Evolutionary conservation across 1,140 invertebrate species (phyloP).

Genomic region (Drosophila simulans): DNA sequence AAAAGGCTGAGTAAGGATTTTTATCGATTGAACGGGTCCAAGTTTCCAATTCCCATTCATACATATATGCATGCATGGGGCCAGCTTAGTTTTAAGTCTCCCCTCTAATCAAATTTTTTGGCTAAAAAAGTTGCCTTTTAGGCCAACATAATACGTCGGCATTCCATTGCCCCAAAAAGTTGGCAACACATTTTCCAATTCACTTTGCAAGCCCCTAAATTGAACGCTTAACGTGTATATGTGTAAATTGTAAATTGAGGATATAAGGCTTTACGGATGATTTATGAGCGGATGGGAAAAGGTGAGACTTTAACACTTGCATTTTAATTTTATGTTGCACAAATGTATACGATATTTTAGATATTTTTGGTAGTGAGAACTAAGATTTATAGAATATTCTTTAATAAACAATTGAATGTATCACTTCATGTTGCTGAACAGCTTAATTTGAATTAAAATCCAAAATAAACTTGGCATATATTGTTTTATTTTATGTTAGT

Average conservation of each 20-base stretch:
- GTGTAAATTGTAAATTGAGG: constrained; percentile 1
- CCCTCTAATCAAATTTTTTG: constrained; percentile 67
- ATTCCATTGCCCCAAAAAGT: constrained; percentile 32
- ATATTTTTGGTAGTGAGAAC: neutral
- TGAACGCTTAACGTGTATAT: constrained; percentile 20
- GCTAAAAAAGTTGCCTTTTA: constrained; percentile 41
- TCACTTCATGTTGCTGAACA: too few relatives aligned
- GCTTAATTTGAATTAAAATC: too few relatives aligned
- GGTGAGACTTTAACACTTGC: constrained; percentile 11
- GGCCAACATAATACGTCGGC: constrained; percentile 28
- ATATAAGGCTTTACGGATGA: constrained; percentile 17
- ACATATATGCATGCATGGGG: constrained; percentile 36
- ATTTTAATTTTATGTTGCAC: neutral
- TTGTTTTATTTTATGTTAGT: too few relatives aligned
- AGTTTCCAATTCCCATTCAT: constrained; percentile 43
- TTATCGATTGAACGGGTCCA: constrained; percentile 51
- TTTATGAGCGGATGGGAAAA: constrained; percentile 21
- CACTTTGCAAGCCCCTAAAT: constrained; percentile 42
- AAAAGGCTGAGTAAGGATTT: constrained; percentile 47
- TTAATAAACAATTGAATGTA: too few relatives aligned
- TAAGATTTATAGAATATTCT: too few relatives aligned
- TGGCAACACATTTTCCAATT: constrained; percentile 36
- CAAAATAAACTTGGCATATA: neutral
- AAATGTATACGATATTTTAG: neutral
- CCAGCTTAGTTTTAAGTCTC: constrained; percentile 63